Percentiles rank a stretch among this genome's conserved stretches.
These are phyloP conservation scores for Rachycentron canadum DNA, from an alignment of 2,797 vertebrate genomes.

Conservation along the genomic window DNA sequence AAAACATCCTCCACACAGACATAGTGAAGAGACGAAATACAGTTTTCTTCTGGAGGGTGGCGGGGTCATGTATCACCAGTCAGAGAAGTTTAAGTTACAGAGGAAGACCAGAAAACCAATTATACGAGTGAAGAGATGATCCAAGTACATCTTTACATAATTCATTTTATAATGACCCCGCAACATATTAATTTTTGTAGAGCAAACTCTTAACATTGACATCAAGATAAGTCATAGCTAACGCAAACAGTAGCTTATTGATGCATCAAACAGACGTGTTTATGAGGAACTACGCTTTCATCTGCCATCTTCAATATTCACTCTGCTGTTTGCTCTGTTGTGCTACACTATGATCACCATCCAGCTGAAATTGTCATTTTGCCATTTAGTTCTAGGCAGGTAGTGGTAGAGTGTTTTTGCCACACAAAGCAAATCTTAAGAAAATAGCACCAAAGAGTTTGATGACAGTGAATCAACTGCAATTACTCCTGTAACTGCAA, in stretches of 20 bases:
- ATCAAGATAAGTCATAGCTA: not conserved
- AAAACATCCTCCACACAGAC: constrained; percentile 52
- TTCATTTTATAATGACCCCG: not conserved
- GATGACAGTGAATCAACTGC: no score
- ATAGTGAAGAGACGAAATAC: constrained; percentile 23
- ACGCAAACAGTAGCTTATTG: not conserved
- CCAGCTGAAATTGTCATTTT: no score
- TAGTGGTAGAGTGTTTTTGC: no score
- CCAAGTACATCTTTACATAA: not conserved
- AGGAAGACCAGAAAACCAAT: constrained; percentile 6
- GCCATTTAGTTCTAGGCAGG: no score
- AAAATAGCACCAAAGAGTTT: no score
- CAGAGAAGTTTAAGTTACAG: not conserved
- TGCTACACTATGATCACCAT: no score
- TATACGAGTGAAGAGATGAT: not conserved
- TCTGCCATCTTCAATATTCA: no score
- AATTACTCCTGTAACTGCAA: no score
- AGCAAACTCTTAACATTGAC: not conserved
- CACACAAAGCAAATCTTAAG: no score
- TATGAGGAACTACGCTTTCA: not conserved
- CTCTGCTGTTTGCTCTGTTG: no score
- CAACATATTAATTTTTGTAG: not conserved
- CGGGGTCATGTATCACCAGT: constrained; percentile 8
- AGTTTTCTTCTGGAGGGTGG: constrained; percentile 15
- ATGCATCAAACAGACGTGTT: not conserved